These are phyloP conservation scores for Melanotaenia duboulayi DNA, from an alignment of 2,113 vertebrate species.

Conservation along the genomic window DNA sequence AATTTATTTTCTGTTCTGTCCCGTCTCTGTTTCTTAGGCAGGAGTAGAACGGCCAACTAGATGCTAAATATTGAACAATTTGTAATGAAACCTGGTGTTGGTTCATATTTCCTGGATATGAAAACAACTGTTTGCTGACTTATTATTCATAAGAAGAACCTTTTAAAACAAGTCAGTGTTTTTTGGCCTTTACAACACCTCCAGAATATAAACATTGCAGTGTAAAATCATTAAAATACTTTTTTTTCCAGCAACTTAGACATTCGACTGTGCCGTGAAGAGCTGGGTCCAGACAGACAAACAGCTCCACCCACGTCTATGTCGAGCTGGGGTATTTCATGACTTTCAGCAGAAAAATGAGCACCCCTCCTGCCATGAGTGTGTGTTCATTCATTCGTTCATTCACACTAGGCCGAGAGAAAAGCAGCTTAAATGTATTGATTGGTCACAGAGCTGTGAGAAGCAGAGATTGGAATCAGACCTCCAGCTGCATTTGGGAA, in stretches of 20 bases:
- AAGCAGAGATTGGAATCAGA: slow-evolving; percentile 49
- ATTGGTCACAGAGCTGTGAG: slow-evolving; percentile 54
- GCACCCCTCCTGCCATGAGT: slow-evolving; percentile 21
- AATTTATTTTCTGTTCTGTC: too few relatives aligned
- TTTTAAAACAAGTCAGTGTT: neutral
- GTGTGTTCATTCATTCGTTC: slow-evolving; percentile 29
- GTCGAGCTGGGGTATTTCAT: slow-evolving; percentile 26
- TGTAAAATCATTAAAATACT: neutral
- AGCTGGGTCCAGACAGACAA: neutral
- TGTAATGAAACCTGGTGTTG: neutral
- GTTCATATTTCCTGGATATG: neutral
- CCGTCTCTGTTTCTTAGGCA: too few relatives aligned
- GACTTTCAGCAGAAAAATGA: slow-evolving; percentile 40
- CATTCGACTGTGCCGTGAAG: neutral
- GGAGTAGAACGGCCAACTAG: too few relatives aligned
- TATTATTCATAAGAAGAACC: neutral
- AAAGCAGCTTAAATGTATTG: slow-evolving; percentile 53
- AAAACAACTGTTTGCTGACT: neutral
- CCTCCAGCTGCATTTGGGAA: slow-evolving; percentile 44
- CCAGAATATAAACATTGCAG: neutral
- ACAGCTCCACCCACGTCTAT: neutral
- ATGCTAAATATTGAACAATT: too few relatives aligned
- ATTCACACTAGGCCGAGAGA: neutral
- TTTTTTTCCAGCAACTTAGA: neutral
- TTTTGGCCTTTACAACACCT: too few relatives aligned